phyloP scores from a whole-genome alignment of 2,113 vertebrate genomes.

The Brachypteracias leptosomus region DNA sequence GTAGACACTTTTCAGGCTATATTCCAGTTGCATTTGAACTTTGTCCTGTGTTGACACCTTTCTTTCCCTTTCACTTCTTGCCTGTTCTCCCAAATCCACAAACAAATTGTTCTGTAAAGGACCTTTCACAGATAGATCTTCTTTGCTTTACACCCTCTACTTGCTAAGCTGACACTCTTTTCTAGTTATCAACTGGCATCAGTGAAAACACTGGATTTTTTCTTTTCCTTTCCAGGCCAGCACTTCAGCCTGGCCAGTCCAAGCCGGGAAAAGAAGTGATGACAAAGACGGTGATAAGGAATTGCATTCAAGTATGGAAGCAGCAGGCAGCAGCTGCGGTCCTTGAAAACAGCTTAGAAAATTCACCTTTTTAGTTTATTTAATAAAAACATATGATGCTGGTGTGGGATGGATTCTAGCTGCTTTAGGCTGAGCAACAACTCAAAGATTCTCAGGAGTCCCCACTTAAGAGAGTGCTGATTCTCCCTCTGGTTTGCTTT shows the following conservation, averaged over 20 bases:
- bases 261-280: not conserved
- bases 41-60: not conserved
- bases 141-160: not conserved
- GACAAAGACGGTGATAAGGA: not conserved
- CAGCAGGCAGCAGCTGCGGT: constrained; percentile 33
- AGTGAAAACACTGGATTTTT: not conserved
- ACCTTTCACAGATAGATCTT: not conserved
- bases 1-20: not conserved
- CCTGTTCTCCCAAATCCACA: not conserved
- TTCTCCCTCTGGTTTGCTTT: constrained; percentile 60
- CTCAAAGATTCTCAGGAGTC: constrained; percentile 46
- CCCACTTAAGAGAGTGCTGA: not conserved
- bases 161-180: not conserved
- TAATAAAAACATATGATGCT: constrained; percentile 21
- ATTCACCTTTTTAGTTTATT: constrained; percentile 47
- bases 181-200: not conserved
- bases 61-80: not conserved
- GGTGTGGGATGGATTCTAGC: not conserved
- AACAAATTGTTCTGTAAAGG: not conserved
- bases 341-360: constrained; percentile 16
- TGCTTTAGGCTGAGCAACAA: constrained; percentile 31
- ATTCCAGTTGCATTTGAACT: not conserved
- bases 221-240: not conserved
- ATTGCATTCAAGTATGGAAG: not conserved
- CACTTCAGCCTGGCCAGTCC: not conserved